Evolutionary conservation across 2,888 invertebrate genomes (phyloP).

Genomic region (Ochropleura leucogaster): DNA sequence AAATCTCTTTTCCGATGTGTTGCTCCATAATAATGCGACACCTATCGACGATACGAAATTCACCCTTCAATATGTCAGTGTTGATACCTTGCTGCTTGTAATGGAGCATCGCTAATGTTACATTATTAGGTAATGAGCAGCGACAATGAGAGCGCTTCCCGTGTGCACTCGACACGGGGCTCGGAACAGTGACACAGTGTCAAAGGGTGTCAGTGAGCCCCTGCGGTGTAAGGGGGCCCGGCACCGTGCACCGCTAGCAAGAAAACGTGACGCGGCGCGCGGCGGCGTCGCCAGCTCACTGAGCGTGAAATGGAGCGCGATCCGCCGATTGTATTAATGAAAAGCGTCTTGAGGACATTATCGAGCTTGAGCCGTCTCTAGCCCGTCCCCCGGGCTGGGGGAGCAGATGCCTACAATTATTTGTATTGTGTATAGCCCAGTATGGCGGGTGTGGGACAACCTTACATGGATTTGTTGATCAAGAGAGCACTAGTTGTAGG

Average conservation of each 20-base stretch:
- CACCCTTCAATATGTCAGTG: slow-evolving; percentile 21
- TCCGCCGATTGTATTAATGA: slow-evolving; percentile 81
- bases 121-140: slow-evolving; percentile 69
- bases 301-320: slow-evolving; percentile 72
- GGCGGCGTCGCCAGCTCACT: slow-evolving; percentile 32
- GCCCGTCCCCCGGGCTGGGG: slow-evolving; percentile 14
- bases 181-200: slow-evolving; percentile 32
- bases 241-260: slow-evolving; percentile 18
- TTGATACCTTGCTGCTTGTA: slow-evolving; percentile 39
- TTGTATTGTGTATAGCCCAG: not conserved
- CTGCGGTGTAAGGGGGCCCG: not conserved
- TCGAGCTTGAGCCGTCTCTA: slow-evolving; percentile 39
- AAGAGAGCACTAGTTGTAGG: too few species aligned
- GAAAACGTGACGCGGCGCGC: slow-evolving; percentile 28
- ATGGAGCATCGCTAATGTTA: slow-evolving; percentile 63
- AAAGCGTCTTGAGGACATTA: slow-evolving; percentile 77
- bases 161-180: slow-evolving; percentile 12
- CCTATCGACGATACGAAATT: not conserved
- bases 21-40: slow-evolving; percentile 6
- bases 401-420: not conserved
- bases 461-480: not conserved
- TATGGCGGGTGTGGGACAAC: not conserved
- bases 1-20: not conserved
- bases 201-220: slow-evolving; percentile 6
- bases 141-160: slow-evolving; percentile 56